Percentiles rank a stretch among this genome's conserved stretches.
Conservation (phyloP, 2,888 invertebrate genomes). For the Gymnoscelis rufifasciata region DNA sequence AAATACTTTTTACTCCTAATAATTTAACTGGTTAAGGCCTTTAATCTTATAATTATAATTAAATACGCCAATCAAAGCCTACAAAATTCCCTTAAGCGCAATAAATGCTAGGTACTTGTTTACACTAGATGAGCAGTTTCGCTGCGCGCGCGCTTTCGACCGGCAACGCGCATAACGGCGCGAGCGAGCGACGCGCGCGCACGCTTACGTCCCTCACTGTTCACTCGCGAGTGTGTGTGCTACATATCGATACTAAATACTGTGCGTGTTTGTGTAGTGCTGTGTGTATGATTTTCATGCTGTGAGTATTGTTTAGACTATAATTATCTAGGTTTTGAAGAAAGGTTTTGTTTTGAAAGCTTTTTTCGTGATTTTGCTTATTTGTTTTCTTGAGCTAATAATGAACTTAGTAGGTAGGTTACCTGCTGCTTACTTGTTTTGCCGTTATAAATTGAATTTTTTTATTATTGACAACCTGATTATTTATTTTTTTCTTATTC, state of each 20-base stretch:
- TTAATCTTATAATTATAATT: no score
- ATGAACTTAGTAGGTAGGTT: no score
- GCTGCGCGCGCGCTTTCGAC: conserved; percentile 56
- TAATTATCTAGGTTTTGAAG: no score
- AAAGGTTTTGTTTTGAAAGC: no score
- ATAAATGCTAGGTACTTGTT: neutral
- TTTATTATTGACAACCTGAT: no score
- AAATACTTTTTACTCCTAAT: no score
- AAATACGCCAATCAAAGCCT: neutral
- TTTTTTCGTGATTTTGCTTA: no score
- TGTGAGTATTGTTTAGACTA: neutral
- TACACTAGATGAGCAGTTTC: conserved; percentile 21
- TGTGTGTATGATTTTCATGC: neutral
- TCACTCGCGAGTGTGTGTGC: conserved; percentile 37
- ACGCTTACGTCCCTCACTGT: conserved; percentile 33
- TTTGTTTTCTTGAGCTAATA: no score
- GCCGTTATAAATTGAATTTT: no score
- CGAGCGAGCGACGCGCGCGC: conserved; percentile 48
- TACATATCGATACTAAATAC: conserved; percentile 27
- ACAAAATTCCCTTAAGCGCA: neutral
- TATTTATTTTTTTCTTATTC: no score
- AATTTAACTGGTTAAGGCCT: no score
- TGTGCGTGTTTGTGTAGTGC: conserved; percentile 37
- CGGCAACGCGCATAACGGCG: conserved; percentile 59
- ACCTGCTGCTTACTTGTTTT: no score